Conservation (phyloP, 2,113 vertebrate genomes). For the Motacilla alba region DNA sequence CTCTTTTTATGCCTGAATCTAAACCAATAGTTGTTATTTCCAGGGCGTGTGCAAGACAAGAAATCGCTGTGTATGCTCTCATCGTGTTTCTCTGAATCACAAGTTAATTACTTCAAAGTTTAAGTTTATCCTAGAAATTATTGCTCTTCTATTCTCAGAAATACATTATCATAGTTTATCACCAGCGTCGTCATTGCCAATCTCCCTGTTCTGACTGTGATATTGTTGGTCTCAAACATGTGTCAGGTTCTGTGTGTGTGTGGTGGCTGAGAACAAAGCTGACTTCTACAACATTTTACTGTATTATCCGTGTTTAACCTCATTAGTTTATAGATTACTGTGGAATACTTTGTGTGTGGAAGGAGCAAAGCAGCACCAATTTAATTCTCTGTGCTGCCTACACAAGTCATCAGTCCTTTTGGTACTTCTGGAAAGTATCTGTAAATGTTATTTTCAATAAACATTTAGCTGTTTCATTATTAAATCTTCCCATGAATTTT, state of each 20-base stretch:
- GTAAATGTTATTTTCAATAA: conserved; percentile 77
- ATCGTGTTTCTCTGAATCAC: not conserved
- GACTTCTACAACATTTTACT: not conserved
- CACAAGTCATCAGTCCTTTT: conserved; percentile 58
- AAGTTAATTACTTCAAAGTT: conserved; percentile 28
- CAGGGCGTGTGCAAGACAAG: not conserved
- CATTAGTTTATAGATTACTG: not conserved
- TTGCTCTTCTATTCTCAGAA: conserved; percentile 14
- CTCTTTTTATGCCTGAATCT: conserved; percentile 17
- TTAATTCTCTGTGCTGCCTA: conserved; percentile 29
- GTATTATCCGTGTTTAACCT: not conserved
- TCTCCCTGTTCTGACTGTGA: not conserved
- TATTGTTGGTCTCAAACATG: not conserved
- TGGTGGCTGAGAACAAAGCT: not conserved
- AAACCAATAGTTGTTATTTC: conserved; percentile 30
- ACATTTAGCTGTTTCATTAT: conserved; percentile 70
- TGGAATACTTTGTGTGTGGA: not conserved
- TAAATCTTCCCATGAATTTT: conserved; percentile 69
- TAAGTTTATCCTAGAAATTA: not conserved
- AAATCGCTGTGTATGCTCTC: not conserved
- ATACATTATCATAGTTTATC: not conserved
- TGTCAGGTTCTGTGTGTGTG: not conserved
- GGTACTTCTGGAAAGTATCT: conserved; percentile 69
- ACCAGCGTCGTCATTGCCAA: not conserved
- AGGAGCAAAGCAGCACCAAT: conserved; percentile 5